Evolutionary conservation across 2,888 invertebrate genomes (phyloP).

Genomic region (Epinotia bilunana): DNA sequence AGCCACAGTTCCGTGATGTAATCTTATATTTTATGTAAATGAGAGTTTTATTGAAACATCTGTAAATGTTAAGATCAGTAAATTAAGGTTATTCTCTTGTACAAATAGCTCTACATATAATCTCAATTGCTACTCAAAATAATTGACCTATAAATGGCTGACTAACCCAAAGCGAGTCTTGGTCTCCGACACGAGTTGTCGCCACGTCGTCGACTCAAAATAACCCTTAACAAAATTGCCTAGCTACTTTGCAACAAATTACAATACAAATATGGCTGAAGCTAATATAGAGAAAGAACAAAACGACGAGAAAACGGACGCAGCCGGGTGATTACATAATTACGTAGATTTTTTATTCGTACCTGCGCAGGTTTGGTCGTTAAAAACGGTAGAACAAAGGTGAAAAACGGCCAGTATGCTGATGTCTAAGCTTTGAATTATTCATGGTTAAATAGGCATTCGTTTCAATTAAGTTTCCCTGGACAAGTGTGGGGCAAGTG

Average conservation of each 20-base stretch:
- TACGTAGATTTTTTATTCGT: constrained; percentile 31
- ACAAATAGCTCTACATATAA: too few relatives aligned
- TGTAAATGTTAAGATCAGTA: too few relatives aligned
- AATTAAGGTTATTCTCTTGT: too few relatives aligned
- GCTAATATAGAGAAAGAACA: constrained; percentile 9
- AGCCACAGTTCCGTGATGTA: too few relatives aligned
- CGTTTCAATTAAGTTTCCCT: constrained; percentile 45
- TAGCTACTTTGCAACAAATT: constrained; percentile 3
- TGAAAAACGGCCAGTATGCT: constrained; percentile 35
- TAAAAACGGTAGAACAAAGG: constrained; percentile 37
- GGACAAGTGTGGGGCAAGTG: constrained; percentile 39
- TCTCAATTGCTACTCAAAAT: too few relatives aligned
- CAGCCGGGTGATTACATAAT: constrained; percentile 37
- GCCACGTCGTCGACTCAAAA: not conserved
- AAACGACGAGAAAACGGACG: constrained; percentile 12
- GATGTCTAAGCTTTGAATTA: constrained; percentile 44
- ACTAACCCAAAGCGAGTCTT: too few relatives aligned
- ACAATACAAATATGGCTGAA: constrained; percentile 10
- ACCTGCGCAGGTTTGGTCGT: constrained; percentile 15
- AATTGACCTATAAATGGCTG: too few relatives aligned
- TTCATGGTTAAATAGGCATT: constrained; percentile 46
- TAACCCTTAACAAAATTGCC: not conserved
- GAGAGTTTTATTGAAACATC: too few relatives aligned
- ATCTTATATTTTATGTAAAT: too few relatives aligned
- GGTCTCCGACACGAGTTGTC: too few relatives aligned